phyloP scores from a whole-genome alignment of 2,888 invertebrate species.

The Clunio marinus region DNA sequence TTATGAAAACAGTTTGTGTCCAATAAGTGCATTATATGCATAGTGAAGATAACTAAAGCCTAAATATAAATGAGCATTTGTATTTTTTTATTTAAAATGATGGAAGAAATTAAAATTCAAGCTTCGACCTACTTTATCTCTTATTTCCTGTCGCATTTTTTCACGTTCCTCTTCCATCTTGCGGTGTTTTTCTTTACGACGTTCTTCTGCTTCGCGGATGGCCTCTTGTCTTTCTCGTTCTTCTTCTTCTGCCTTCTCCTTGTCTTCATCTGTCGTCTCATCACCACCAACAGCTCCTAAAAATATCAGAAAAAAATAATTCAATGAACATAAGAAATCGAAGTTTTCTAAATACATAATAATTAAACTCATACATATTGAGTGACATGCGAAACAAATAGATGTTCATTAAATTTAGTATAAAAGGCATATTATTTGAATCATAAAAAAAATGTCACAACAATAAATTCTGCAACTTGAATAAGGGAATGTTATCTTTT shows the following conservation, averaged over 20 bases:
- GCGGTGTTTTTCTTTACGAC: slow-evolving; percentile 98
- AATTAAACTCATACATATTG: too few relatives aligned
- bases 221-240: slow-evolving; percentile 98
- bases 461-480: too few relatives aligned
- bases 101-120: background rate
- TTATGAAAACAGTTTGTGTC: too few relatives aligned
- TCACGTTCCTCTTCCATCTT: slow-evolving; percentile 99
- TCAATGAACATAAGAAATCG: background rate
- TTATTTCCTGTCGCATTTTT: slow-evolving; percentile 98
- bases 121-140: slow-evolving; percentile 86
- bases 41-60: too few relatives aligned
- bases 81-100: background rate
- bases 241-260: slow-evolving; percentile 97
- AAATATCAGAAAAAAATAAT: background rate
- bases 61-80: too few relatives aligned
- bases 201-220: slow-evolving; percentile 94
- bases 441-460: too few relatives aligned
- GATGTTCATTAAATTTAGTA: too few relatives aligned
- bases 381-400: too few relatives aligned
- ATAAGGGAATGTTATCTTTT: too few relatives aligned
- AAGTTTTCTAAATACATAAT: too few relatives aligned
- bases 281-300: slow-evolving; percentile 85
- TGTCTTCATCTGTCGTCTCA: slow-evolving; percentile 89
- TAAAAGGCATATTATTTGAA: too few relatives aligned
- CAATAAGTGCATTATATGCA: too few relatives aligned